These are phyloP conservation scores for Celastrina argiolus DNA, from an alignment of 2,888 invertebrate species.

Conservation along the genomic window DNA sequence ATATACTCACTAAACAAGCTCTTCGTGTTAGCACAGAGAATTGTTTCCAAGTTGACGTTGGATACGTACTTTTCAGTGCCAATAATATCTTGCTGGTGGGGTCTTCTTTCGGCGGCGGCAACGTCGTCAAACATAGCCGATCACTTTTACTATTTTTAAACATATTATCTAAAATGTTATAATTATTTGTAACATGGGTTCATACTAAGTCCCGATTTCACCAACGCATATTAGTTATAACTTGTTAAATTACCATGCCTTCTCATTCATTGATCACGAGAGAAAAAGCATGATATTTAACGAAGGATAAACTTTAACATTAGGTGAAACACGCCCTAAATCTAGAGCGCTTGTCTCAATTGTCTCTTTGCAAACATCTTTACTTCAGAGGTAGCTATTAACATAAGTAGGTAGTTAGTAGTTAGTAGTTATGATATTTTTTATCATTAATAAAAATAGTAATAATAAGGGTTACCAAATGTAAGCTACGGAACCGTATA, in stretches of 20 bases:
- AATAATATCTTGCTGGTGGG: constrained; percentile 62
- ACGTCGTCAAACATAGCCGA: constrained; percentile 54
- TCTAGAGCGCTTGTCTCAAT: too few species aligned
- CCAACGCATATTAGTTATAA: too few species aligned
- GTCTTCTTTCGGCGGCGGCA: constrained; percentile 62
- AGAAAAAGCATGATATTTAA: too few species aligned
- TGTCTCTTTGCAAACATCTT: background rate
- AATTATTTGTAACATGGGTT: background rate
- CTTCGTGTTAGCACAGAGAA: constrained; percentile 59
- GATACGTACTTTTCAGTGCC: constrained; percentile 63
- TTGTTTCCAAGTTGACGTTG: constrained; percentile 64
- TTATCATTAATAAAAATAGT: too few species aligned
- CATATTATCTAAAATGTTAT: constrained; percentile 41
- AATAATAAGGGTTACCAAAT: background rate
- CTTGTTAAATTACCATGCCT: too few species aligned
- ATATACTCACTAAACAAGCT: constrained; percentile 56
- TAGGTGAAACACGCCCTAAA: too few species aligned
- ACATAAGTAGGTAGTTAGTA: too few species aligned
- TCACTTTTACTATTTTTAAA: constrained; percentile 48
- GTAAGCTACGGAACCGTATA: too few species aligned
- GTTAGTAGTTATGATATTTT: too few species aligned
- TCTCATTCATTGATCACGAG: too few species aligned
- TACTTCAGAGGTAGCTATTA: background rate
- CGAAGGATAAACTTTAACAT: too few species aligned
- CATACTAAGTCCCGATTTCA: too few species aligned